These are phyloP conservation scores for Hycleus phaleratus DNA, from an alignment of 1,140 invertebrate genomes.

Conservation along the genomic window DNA sequence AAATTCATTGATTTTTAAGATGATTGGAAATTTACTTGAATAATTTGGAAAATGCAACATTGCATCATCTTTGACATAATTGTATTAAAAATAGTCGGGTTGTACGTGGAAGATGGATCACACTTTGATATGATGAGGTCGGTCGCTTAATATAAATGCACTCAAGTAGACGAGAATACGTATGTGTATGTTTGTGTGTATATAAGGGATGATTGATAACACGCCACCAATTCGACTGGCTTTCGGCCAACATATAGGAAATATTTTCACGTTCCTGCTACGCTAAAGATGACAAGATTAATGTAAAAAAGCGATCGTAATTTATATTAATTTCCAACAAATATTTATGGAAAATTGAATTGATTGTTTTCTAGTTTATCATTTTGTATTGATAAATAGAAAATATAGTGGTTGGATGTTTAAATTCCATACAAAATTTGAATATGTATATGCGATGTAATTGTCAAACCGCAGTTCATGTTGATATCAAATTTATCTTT, in stretches of 20 bases:
- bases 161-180: conserved; percentile 12
- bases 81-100: conserved; percentile 8
- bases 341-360: no score
- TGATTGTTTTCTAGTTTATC: no score
- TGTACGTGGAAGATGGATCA: conserved; percentile 25
- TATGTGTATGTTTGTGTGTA: conserved; percentile 15
- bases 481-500: no score
- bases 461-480: no score
- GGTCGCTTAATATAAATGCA: conserved; percentile 26
- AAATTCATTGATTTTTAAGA: no score
- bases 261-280: conserved; percentile 6
- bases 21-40: neutral
- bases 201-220: conserved; percentile 27
- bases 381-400: no score
- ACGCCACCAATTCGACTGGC: conserved; percentile 16
- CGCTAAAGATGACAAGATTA: conserved; percentile 3
- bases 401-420: no score
- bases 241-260: conserved; percentile 18
- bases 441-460: no score
- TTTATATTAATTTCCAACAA: no score
- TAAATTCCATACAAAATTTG: no score
- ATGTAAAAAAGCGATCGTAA: conserved; percentile 2
- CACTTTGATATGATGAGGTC: conserved; percentile 32
- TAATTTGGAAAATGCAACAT: neutral
- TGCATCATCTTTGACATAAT: conserved; percentile 15